Evolutionary conservation across 2,797 vertebrate genomes (phyloP).

Genomic region (Apogon hyalosoma): DNA sequence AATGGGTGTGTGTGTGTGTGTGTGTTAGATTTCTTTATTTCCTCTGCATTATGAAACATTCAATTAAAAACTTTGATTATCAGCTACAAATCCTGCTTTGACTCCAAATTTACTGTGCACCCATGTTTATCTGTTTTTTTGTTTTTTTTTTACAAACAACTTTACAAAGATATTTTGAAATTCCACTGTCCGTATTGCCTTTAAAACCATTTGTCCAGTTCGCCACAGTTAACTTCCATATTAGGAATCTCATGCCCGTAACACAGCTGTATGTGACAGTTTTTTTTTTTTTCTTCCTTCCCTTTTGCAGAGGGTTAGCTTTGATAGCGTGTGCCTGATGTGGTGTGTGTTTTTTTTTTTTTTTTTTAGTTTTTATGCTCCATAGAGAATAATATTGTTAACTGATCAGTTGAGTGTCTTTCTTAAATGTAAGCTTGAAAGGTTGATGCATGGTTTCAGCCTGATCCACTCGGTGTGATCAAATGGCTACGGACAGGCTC

Average conservation of each 20-base stretch:
- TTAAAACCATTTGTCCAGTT: slow-evolving; percentile 11
- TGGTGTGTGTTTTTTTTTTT: background rate
- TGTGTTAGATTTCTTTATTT: background rate
- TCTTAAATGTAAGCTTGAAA: slow-evolving; percentile 12
- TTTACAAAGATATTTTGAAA: background rate
- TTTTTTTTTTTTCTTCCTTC: background rate
- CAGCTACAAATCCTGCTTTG: background rate
- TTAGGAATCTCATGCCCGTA: slow-evolving; percentile 28
- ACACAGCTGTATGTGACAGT: slow-evolving; percentile 38
- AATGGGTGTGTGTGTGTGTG: too few relatives aligned
- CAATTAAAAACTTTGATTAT: slow-evolving; percentile 22
- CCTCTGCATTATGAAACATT: slow-evolving; percentile 33
- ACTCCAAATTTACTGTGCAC: slow-evolving; percentile 7
- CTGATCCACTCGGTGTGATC: slow-evolving; percentile 40
- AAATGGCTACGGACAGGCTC: slow-evolving; percentile 56
- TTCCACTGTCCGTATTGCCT: background rate
- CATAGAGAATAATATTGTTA: slow-evolving; percentile 25
- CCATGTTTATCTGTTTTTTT: background rate
- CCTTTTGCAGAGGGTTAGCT: slow-evolving; percentile 39
- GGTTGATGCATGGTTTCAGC: slow-evolving; percentile 43
- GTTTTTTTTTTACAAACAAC: slow-evolving; percentile 3
- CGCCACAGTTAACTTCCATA: slow-evolving; percentile 9
- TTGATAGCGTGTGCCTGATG: slow-evolving; percentile 33
- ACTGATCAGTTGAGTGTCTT: slow-evolving; percentile 17
- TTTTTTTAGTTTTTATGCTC: slow-evolving; percentile 25